phyloP scores from a whole-genome alignment of 1,140 invertebrate species.

The Aphidius gifuensis region DNA sequence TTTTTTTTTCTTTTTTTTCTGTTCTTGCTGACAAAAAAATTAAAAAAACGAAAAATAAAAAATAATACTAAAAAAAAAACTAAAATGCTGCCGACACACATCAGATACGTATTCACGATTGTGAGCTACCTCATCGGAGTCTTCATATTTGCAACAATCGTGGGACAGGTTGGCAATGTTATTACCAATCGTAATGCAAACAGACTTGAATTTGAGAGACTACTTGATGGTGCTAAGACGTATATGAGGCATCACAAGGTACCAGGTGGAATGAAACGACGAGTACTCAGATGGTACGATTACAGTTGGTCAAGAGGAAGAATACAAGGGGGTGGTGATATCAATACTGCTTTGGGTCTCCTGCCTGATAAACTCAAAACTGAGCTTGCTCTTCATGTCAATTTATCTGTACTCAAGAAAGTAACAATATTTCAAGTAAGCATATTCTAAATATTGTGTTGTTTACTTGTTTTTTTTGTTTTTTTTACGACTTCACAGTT shows the following conservation, averaged over 20 bases:
- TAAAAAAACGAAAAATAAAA: too few relatives aligned
- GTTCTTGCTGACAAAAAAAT: conserved; percentile 16
- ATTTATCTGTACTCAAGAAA: conserved; percentile 92
- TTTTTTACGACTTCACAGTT: too few relatives aligned
- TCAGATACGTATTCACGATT: conserved; percentile 94
- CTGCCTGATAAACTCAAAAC: conserved; percentile 96
- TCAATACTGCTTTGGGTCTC: conserved; percentile 88
- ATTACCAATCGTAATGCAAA: conserved; percentile 97
- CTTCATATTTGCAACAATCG: conserved; percentile 97
- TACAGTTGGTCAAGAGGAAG: conserved; percentile 96
- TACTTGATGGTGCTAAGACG: conserved; percentile 92
- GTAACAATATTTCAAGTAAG: conserved; percentile 63
- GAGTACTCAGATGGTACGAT: conserved; percentile 94
- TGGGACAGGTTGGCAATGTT: conserved; percentile 95
- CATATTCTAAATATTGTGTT: background rate
- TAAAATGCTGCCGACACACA: conserved; percentile 41
- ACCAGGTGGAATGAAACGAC: conserved; percentile 87
- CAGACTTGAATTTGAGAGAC: conserved; percentile 88
- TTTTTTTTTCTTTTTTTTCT: conserved; percentile 41
- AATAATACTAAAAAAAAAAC: too few relatives aligned
- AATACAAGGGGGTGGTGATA: conserved; percentile 92
- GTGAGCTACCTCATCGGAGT: conserved; percentile 95
- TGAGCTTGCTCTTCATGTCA: conserved; percentile 92
- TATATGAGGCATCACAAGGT: conserved; percentile 98
- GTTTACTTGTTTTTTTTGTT: too few relatives aligned